Evolutionary conservation across 1,140 invertebrate species (phyloP), one percentile per base, ranked within the genome.

Genomic region (Maconellicoccus hirsutus): DNA sequence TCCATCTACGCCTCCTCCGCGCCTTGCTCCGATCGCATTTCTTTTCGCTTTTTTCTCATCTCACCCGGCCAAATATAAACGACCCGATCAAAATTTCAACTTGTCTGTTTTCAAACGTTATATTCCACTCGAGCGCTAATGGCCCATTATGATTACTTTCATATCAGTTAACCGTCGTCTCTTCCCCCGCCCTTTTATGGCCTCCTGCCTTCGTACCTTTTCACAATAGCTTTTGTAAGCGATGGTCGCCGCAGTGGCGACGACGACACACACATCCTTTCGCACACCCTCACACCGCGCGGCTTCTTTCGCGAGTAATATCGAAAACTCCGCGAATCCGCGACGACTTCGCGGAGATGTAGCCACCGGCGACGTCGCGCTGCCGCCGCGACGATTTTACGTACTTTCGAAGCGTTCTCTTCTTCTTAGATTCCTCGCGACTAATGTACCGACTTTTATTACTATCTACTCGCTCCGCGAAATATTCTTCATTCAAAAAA

Each of bases 121-220:
- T 16, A 66, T 66, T 23, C 61, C 61, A 66, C 21, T 66, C 61
- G 61, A 66, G 19, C 61, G 61, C 21, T 66, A 66, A 66, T 66
- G 61, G 61, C 61, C 61, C 25, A 66, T 66, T 66, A 66, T 26
- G 61, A 66, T 66, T 66, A 26, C 61, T 66, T 66, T 66, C 25
- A 66, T 66, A 66, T 66, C 61, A 66, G 61, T 52, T 52, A 52
- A 52, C 42, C 42, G 10, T 8, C n/a, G n/a, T n/a, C n/a, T n/a
- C n/a, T n/a, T 19, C n/a, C 42, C 12, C n/a, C 6, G 3, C n/a
- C 42, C 42, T 19, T 52, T 38, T 14, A 7, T 38, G 33, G 6
- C 14, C 33, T 6, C 59, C 59, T n/a, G n/a, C n/a, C n/a, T n/a
- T n/a, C n/a, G n/a, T n/a, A n/a, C n/a, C n/a, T n/a, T n/a, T n/a